Evolutionary conservation across 2,797 vertebrate species (phyloP).

Genomic region (Chrysocyon brachyurus): DNA sequence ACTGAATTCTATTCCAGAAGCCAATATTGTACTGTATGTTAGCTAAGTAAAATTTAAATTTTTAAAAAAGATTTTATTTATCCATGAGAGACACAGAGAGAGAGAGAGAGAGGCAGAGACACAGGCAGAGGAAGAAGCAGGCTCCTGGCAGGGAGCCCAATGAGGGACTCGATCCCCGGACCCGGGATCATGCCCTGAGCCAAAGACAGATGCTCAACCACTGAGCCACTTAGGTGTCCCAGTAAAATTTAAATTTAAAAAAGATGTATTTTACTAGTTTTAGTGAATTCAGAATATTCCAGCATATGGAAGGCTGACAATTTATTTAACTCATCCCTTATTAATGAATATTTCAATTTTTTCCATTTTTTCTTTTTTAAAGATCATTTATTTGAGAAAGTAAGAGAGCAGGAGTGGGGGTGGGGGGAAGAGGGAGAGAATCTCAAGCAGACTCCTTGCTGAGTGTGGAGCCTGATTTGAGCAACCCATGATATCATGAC

Average conservation of each 20-base stretch:
- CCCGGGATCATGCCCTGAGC: too few species aligned
- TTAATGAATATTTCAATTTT: constrained; percentile 42
- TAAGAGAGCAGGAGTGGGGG: neutral
- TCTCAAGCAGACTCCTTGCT: neutral
- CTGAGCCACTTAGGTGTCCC: too few species aligned
- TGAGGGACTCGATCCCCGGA: too few species aligned
- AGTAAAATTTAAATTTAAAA: neutral
- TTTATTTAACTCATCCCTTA: constrained; percentile 3
- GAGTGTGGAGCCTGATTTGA: neutral
- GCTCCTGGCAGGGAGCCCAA: too few species aligned
- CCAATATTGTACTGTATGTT: neutral
- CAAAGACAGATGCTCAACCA: too few species aligned
- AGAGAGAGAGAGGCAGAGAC: too few species aligned
- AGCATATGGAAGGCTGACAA: neutral
- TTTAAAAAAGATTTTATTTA: neutral
- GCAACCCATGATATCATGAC: neutral
- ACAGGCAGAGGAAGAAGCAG: too few species aligned
- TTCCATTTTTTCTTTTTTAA: neutral
- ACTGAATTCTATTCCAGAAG: neutral
- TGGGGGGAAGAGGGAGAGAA: neutral
- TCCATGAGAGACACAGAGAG: too few species aligned
- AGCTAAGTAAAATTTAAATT: neutral
- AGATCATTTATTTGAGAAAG: neutral
- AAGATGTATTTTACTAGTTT: neutral
- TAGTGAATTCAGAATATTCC: neutral